Base-by-base conservation (phyloP, 2,797 vertebrate species). In the Chromobotia macracanthus region DNA sequence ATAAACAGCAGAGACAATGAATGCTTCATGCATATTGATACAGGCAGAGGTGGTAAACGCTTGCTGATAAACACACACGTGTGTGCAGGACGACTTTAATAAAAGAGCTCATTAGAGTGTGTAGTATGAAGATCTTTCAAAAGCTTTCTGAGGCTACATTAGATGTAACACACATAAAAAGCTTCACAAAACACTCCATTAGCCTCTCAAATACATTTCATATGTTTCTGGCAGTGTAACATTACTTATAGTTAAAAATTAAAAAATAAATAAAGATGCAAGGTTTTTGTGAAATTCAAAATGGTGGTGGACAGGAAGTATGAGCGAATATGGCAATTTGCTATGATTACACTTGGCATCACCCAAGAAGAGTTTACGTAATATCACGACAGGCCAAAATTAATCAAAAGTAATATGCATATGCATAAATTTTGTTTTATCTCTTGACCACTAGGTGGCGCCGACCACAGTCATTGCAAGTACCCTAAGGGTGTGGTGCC, bases 11-110 rank as follows among this genome's bases (percentile, higher is more conserved):
- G 75, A 55, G 72, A 72, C 84, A 83, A 82, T 85, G 82, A 77
- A 77, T 41, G 66, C 72, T 82, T 85, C 84, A 85, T 85, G 76
- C 84, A 85, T 85, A 85, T 85, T 83, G 82, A 85, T 85, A 82
- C 25, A 72, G 53, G 61, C 44, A 18, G 63, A 82, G 69, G 79
- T 63, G 61, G 80, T 83, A 83, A 83, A 75, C 65, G 64, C 41
- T 80, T 80, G 41, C 79, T 64, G 72, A 69, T 80, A 70, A 73
- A 69, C 69, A 68, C 82, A 85, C 75, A 69, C 23, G 12, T 23
- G 72, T 21, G 35, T 35, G 64, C 72, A 55, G 53, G 18, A 1
- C 16, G 51, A 65, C 67, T 77, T 77, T 80, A 78, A 84, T 84
- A 80, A 86, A 82, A 79, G 73, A 81, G 58, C 82, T 86, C 80